Base-by-base conservation (phyloP, 2,113 vertebrate species). In the Nicator chloris region DNA sequence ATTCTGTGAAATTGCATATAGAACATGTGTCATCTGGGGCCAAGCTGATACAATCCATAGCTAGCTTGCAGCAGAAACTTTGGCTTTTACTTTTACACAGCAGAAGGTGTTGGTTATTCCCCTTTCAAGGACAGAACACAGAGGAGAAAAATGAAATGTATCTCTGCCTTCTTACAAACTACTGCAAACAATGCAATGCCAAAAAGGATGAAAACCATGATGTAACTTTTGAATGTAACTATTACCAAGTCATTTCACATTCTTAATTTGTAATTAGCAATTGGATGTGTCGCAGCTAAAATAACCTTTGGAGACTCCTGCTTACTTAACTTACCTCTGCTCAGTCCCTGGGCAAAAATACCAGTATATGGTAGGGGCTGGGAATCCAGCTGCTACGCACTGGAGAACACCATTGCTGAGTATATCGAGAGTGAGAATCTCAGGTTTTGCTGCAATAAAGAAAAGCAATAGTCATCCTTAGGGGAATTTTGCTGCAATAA, bases 311-410 rank as follows among this genome's bases (percentile, higher is more conserved):
- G 39, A 94, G 88, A 85, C 47, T 70, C 70, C n/a, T 28, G 16
- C 89, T 94, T 88, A 54, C 10, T 65, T 53, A 76, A 95, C 96
- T 98, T 95, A 99, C 99, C 99, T 98, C 92, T 98, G 98, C 65
- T 99, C 98, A 2, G 98, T 91, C 95, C 98, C 98, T 82, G 98
- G 98, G 91, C 99, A 99, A 97, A 99, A 99, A 96, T 98, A 99
- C 99, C 99, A 99, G 45, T 99, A 98, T 95, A 99, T 99, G 91
- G 98, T 98, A 33, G 99, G 99, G 61, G 98, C 98, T 21, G 99
- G 99, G 90, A 98, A 99, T 3, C 99, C 99, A 71, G 98, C 98
- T 7, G 99, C 99, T 56, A 99, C 98, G 1, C 99, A 99, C 82
- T 98, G 99, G 7, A 99, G 98, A 96, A 98, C 97, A 63, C 98